Evolutionary conservation across 2,888 invertebrate species (phyloP).

Genomic region (Mystacides longicornis): DNA sequence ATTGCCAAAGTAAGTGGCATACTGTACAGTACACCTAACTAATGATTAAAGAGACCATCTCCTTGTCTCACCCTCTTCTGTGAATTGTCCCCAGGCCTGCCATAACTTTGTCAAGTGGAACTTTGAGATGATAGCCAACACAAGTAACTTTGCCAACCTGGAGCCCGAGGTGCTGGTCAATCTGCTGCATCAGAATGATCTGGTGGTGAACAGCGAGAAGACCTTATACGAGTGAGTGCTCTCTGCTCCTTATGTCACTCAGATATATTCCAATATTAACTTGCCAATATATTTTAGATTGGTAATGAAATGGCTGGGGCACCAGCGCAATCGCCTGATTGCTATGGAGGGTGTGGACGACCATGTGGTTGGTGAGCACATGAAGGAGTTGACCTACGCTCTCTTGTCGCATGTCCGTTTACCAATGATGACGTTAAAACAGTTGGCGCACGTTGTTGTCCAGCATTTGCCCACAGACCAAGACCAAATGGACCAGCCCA

Average conservation of each 20-base stretch:
- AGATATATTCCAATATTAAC: neutral
- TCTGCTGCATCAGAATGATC: slow-evolving; percentile 75
- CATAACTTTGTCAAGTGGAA: slow-evolving; percentile 88
- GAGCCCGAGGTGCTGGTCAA: slow-evolving; percentile 71
- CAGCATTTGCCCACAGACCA: neutral
- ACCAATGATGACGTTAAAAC: slow-evolving; percentile 90
- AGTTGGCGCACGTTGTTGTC: slow-evolving; percentile 51
- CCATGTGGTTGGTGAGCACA: slow-evolving; percentile 50
- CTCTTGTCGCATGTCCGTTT: slow-evolving; percentile 77
- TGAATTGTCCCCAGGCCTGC: slow-evolving; percentile 49
- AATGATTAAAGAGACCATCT: too few species aligned
- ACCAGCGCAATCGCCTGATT: slow-evolving; percentile 53
- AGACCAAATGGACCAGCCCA: neutral
- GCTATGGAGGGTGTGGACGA: slow-evolving; percentile 41
- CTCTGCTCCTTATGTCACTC: neutral
- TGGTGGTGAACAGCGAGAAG: slow-evolving; percentile 86
- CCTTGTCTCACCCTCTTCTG: too few species aligned
- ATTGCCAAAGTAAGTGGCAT: slow-evolving; percentile 51
- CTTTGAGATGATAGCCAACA: slow-evolving; percentile 72
- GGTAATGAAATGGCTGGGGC: slow-evolving; percentile 70
- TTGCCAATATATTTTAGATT: slow-evolving; percentile 41
- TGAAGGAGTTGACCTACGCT: slow-evolving; percentile 62
- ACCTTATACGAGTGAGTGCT: slow-evolving; percentile 59
- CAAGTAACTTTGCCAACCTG: slow-evolving; percentile 72
- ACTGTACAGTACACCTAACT: too few species aligned